phyloP scores from a whole-genome alignment of 35 echinoderm and acorn worm genomes.

The Ophioderma brevispina region DNA sequence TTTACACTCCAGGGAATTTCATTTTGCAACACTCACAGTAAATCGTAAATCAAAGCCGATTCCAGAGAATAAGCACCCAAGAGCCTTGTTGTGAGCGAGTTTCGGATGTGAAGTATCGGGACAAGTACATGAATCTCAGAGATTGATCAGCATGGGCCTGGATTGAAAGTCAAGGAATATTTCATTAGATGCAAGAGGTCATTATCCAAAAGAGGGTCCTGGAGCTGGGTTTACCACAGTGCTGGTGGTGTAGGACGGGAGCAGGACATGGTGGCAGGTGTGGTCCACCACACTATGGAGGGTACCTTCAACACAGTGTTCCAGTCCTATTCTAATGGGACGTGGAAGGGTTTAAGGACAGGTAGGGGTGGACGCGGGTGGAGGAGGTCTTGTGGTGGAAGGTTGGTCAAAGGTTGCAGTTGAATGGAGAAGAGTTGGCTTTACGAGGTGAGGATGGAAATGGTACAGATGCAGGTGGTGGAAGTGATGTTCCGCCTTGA shows the following conservation, averaged over 20 bases:
- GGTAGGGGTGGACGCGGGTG: slow-evolving; percentile 66
- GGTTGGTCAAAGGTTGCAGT: slow-evolving; percentile 67
- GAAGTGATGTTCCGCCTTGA: slow-evolving; percentile 68
- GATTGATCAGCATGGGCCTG: slow-evolving; percentile 66
- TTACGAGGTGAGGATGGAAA: slow-evolving; percentile 67
- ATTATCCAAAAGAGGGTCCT: slow-evolving; percentile 41
- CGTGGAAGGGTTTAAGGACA: slow-evolving; percentile 81
- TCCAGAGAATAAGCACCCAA: slow-evolving; percentile 70
- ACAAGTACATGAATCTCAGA: slow-evolving; percentile 78
- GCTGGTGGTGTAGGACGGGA: slow-evolving; percentile 65
- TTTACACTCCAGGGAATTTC: slow-evolving; percentile 71
- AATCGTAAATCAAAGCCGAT: slow-evolving; percentile 80
- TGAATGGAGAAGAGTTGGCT: slow-evolving; percentile 82
- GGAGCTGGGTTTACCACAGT: slow-evolving; percentile 74
- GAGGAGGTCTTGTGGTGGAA: slow-evolving; percentile 84
- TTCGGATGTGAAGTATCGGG: slow-evolving; percentile 86
- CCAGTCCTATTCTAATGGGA: slow-evolving; percentile 46
- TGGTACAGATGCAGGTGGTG: slow-evolving; percentile 71
- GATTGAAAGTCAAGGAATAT: slow-evolving; percentile 87
- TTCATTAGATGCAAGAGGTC: slow-evolving; percentile 83
- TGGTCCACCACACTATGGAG: slow-evolving; percentile 82
- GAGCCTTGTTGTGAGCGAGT: slow-evolving; percentile 57
- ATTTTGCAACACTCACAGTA: slow-evolving; percentile 81
- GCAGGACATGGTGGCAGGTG: slow-evolving; percentile 96
- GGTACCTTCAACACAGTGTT: slow-evolving; percentile 80